Conservation (phyloP, 2,113 vertebrate species). For the Periophthalmus modestus region DNA sequence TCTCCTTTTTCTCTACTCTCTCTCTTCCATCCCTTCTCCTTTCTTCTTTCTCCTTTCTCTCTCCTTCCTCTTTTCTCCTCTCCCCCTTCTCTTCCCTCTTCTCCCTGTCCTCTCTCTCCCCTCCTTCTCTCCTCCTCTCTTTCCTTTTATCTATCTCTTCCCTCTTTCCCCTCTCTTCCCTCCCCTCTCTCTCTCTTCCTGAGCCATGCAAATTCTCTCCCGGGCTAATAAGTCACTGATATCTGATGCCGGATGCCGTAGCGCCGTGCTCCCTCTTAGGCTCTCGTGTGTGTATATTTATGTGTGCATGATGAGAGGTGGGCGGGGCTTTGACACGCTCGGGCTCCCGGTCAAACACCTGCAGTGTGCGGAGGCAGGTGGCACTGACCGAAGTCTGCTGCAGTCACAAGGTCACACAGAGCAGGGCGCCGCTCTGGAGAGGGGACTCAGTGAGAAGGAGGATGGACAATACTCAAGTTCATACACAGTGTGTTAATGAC, state of each 20-base stretch:
- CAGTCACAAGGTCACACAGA: slow-evolving; percentile 63
- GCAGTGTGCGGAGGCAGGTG: slow-evolving; percentile 47
- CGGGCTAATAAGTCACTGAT: slow-evolving; percentile 46
- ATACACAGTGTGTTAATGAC: background rate
- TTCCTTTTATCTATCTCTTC: too few species aligned
- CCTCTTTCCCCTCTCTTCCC: slow-evolving; percentile 16
- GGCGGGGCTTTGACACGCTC: slow-evolving; percentile 12
- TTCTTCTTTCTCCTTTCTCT: slow-evolving; percentile 15
- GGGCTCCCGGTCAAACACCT: slow-evolving; percentile 31
- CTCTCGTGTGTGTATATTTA: slow-evolving; percentile 17
- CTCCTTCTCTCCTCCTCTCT: too few species aligned
- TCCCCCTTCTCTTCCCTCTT: too few species aligned
- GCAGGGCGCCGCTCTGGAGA: slow-evolving; percentile 54
- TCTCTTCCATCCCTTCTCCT: background rate
- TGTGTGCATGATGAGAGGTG: slow-evolving; percentile 14
- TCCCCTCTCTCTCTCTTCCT: slow-evolving; percentile 42
- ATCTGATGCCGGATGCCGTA: slow-evolving; percentile 3
- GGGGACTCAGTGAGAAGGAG: slow-evolving; percentile 20
- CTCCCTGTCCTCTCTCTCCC: too few species aligned
- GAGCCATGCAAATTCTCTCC: slow-evolving; percentile 61
- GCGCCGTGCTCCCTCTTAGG: slow-evolving; percentile 22
- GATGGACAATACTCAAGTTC: background rate
- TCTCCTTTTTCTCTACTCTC: slow-evolving; percentile 34
- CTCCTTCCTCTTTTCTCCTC: slow-evolving; percentile 27
- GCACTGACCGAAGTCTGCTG: slow-evolving; percentile 56